Evolutionary conservation across 2,797 vertebrate species (phyloP), one percentile per base, ranked within the genome.

Genomic region (Chelidonichthys spinosus): DNA sequence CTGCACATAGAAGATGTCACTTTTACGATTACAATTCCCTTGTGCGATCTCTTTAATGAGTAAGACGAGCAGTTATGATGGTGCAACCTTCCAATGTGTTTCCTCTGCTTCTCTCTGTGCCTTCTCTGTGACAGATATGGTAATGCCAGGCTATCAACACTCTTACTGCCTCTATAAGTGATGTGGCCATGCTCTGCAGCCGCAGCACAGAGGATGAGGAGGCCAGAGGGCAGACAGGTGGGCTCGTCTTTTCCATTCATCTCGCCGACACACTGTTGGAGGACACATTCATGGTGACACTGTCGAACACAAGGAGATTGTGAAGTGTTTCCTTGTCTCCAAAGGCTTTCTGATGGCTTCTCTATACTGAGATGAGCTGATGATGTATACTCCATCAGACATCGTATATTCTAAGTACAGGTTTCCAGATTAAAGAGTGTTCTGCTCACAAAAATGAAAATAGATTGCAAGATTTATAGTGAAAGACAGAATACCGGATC

Each of bases 91-190:
- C 35, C 62, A 42, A 68, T 63, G 55, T 60, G 76, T 72, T 69
- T 72, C 74, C 40, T 67, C 63, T 63, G 54, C n/a, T n/a, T n/a
- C n/a, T n/a, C n/a, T n/a, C n/a, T n/a, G n/a, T 63, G 67, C 69
- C 82, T 72, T 42, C 61, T 78, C 72, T 37, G 60, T 59, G 68
- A 69, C 74, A 78, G 33, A 71, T 74, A 60, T 46, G 69, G 46
- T 75, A 64, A 78, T 60, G 64, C 62, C 61, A 71, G 32, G n/a
- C 53, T 1, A 25, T 77, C 61, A 76, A 75, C 65, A 44, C 63
- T 77, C 35, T 52, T 18, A 11, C 67, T 54, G 37, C 72, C n/a
- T 73, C 40, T 18, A 42, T 58, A 14, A 67, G 39, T 9, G 74
- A 69, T 15, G 0, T 1, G 8, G 63, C 40, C 58, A 70, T 79